These are phyloP conservation scores for Piliocolobus tephrosceles DNA, from an alignment of 2,113 vertebrate species.

Conservation along the genomic window DNA sequence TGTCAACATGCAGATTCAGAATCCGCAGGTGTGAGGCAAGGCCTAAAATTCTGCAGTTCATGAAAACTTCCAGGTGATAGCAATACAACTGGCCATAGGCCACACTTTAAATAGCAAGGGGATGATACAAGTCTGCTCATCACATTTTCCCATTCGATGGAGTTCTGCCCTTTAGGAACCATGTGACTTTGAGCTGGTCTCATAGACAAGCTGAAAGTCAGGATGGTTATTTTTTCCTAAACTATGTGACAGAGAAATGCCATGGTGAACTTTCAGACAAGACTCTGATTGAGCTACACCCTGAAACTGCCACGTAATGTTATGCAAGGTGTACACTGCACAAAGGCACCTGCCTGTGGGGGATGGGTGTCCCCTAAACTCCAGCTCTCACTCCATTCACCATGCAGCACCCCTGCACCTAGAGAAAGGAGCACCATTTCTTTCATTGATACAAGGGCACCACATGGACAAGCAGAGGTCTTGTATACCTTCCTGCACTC, in stretches of 20 bases:
- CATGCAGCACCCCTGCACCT: neutral
- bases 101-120: neutral
- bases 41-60: neutral
- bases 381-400: neutral
- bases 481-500: neutral
- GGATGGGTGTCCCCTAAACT: neutral
- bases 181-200: neutral
- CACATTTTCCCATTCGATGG: neutral
- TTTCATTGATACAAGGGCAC: neutral
- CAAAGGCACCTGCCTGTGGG: neutral
- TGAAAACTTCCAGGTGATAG: neutral
- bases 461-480: neutral
- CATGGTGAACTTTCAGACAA: neutral
- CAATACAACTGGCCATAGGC: neutral
- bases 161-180: neutral
- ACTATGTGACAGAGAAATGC: neutral
- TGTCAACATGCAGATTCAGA: neutral
- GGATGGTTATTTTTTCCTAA: neutral
- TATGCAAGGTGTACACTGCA: neutral
- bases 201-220: neutral
- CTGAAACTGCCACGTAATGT: neutral
- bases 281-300: neutral
- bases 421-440: neutral
- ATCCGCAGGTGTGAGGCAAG: neutral
- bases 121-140: rapidly evolving